Percentiles rank a stretch among this genome's conserved stretches.
These are phyloP conservation scores for Lophius americanus DNA, from an alignment of 2,797 vertebrate species.

Conservation along the genomic window DNA sequence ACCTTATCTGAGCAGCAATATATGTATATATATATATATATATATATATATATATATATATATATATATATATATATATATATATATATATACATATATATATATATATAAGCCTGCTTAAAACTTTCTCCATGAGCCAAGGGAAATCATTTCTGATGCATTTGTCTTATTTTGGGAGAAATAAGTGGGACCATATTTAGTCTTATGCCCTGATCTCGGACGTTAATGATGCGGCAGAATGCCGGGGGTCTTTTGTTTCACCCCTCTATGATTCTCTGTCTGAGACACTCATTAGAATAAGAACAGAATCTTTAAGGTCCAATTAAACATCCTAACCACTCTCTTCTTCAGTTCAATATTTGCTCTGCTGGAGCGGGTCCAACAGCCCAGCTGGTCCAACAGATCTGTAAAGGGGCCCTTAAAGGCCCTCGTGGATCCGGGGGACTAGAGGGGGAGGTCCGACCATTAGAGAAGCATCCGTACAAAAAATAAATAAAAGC, in stretches of 20 bases:
- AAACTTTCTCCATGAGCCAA: not conserved
- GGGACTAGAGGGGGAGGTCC: slow-evolving; percentile 43
- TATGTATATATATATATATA: too few relatives aligned
- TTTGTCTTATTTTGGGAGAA: slow-evolving; percentile 17
- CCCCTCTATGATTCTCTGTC: slow-evolving; percentile 43
- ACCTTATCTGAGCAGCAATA: not conserved
- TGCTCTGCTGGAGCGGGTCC: slow-evolving; percentile 44
- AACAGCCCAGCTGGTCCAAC: slow-evolving; percentile 46
- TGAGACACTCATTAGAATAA: slow-evolving; percentile 59
- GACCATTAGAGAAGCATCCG: slow-evolving; percentile 48
- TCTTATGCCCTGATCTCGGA: slow-evolving; percentile 41
- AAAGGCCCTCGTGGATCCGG: slow-evolving; percentile 46
- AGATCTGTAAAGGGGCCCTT: slow-evolving; percentile 42
- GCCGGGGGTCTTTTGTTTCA: slow-evolving; percentile 49
- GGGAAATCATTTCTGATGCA: slow-evolving; percentile 6
- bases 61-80: too few relatives aligned
- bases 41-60: too few relatives aligned
- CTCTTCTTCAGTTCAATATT: slow-evolving; percentile 66
- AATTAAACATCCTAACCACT: slow-evolving; percentile 61
- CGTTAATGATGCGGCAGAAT: slow-evolving; percentile 50
- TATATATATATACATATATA: too few relatives aligned
- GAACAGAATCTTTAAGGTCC: slow-evolving; percentile 53
- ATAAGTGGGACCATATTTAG: slow-evolving; percentile 39
- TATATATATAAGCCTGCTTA: slow-evolving; percentile 8
- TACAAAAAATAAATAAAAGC: slow-evolving; percentile 54